Evolutionary conservation across 2,888 invertebrate species (phyloP).

Genomic region (Philaethria dido): DNA sequence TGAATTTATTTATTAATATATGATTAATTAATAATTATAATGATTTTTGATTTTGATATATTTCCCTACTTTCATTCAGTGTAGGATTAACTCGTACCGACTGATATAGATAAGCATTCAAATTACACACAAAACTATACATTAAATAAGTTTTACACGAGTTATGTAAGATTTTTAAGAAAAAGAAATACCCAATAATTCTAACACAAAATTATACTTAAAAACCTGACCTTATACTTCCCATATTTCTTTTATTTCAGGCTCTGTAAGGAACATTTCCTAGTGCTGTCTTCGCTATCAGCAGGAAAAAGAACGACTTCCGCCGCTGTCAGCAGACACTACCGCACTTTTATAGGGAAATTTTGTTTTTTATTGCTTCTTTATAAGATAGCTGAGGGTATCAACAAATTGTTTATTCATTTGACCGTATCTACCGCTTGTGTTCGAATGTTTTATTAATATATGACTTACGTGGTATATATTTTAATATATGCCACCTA

Average conservation of each 20-base stretch:
- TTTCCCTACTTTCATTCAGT: too few relatives aligned
- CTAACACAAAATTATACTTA: conserved; percentile 31
- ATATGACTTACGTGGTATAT: too few relatives aligned
- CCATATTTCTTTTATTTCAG: conserved; percentile 70
- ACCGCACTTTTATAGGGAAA: conserved; percentile 59
- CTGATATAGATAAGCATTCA: neutral
- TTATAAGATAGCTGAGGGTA: conserved; percentile 34
- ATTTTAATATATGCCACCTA: too few relatives aligned
- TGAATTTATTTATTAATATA: neutral
- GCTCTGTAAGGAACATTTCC: conserved; percentile 63
- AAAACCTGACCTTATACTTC: conserved; percentile 50
- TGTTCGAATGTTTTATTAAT: too few relatives aligned
- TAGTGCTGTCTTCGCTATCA: conserved; percentile 74
- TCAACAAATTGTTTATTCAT: conserved; percentile 29
- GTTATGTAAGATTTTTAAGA: neutral
- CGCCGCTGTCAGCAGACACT: conserved; percentile 63
- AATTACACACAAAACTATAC: too few relatives aligned
- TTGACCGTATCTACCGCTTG: too few relatives aligned
- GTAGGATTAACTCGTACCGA: too few relatives aligned
- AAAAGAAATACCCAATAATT: neutral
- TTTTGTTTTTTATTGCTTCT: conserved; percentile 46
- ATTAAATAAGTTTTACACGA: too few relatives aligned
- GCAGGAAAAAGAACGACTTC: conserved; percentile 74
- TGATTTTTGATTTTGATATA: too few relatives aligned
- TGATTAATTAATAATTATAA: too few relatives aligned